Percentiles rank a stretch among this genome's conserved stretches.
These are phyloP conservation scores for Reticulitermes lucifugus DNA, from an alignment of 2,888 invertebrate species.

Conservation along the genomic window DNA sequence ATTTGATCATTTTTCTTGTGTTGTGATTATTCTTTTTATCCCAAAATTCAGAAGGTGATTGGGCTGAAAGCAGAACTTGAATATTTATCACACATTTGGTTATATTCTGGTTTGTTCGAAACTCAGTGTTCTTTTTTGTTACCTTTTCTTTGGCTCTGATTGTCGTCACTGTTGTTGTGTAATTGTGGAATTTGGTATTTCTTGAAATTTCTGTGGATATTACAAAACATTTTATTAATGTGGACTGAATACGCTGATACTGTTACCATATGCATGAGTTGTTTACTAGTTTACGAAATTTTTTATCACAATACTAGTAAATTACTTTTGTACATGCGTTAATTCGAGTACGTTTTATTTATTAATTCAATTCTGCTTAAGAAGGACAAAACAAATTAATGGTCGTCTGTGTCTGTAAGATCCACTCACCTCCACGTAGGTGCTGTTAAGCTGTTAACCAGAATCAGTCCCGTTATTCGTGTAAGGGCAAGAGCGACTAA, in stretches of 20 bases:
- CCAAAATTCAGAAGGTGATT: not conserved
- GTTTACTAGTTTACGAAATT: not conserved
- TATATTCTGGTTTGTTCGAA: not conserved
- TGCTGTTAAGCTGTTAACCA: too few species aligned
- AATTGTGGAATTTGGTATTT: not conserved
- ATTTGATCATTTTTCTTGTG: not conserved
- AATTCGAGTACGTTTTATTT: too few species aligned
- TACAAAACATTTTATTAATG: not conserved
- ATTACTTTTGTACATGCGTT: not conserved
- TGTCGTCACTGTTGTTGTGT: slow-evolving; percentile 22
- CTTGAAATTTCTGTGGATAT: not conserved
- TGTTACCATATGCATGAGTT: not conserved
- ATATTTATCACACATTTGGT: not conserved
- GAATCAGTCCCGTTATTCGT: too few species aligned
- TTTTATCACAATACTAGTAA: not conserved
- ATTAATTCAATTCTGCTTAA: too few species aligned
- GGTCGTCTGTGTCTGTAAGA: too few species aligned
- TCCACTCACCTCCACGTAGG: too few species aligned
- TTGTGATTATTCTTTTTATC: too few species aligned
- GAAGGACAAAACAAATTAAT: too few species aligned
- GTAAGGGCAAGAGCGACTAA: too few species aligned
- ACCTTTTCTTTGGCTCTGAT: slow-evolving; percentile 11
- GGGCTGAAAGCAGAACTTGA: not conserved
- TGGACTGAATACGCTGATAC: not conserved
- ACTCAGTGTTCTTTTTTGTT: slow-evolving; percentile 7